A percentile compares a stretch with the other conserved stretches of the same genome.
phyloP scores from a whole-genome alignment of 2,888 invertebrate genomes.

The Phortica okadai region DNA sequence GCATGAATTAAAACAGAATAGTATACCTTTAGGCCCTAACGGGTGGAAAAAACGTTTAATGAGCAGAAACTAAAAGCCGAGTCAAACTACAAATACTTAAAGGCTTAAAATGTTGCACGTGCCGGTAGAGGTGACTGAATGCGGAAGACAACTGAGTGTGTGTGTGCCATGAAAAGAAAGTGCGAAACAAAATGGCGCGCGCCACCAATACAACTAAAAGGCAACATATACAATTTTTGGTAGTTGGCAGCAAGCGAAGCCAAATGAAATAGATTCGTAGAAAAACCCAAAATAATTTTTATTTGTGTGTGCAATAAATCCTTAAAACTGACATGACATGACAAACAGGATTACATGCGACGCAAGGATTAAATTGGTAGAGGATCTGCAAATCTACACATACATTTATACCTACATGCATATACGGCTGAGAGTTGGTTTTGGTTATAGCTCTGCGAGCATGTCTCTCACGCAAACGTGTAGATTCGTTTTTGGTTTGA shows the following conservation, averaged over 20 bases:
- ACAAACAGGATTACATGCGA: conserved; percentile 73
- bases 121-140: neutral
- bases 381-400: conserved; percentile 32
- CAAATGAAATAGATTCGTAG: conserved; percentile 7
- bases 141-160: neutral
- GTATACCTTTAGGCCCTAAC: neutral
- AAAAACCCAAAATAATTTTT: conserved; percentile 47
- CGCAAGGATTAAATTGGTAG: conserved; percentile 67
- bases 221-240: neutral
- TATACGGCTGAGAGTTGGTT: neutral
- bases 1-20: neutral
- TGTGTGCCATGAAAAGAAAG: neutral
- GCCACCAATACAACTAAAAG: neutral
- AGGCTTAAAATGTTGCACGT: conserved; percentile 32
- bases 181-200: conserved; percentile 23
- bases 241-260: neutral
- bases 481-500: neutral
- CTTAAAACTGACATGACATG: conserved; percentile 75
- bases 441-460: neutral
- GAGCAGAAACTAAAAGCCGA: conserved; percentile 23
- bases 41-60: neutral
- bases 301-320: conserved; percentile 69
- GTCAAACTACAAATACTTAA: conserved; percentile 23
- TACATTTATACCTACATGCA: conserved; percentile 34
- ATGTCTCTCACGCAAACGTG: conserved; percentile 33